These are phyloP conservation scores for Marmota monax DNA, from an alignment of 2,113 vertebrate genomes.

Conservation along the genomic window DNA sequence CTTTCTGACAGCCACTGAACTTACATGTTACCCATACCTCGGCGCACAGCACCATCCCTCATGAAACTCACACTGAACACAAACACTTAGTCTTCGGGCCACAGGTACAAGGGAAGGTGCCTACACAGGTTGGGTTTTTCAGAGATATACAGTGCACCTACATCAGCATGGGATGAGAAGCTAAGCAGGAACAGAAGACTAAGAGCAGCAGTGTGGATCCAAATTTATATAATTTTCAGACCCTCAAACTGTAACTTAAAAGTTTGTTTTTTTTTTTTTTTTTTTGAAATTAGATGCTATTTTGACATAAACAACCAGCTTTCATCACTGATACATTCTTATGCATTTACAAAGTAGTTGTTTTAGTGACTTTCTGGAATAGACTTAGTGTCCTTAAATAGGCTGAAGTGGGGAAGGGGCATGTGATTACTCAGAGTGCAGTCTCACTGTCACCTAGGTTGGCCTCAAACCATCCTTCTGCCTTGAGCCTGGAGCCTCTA, in stretches of 20 bases:
- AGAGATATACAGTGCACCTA: not conserved
- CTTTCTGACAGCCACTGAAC: not conserved
- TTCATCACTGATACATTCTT: not conserved
- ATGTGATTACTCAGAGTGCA: no score
- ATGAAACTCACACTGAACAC: not conserved
- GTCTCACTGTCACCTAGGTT: no score
- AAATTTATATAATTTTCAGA: constrained; percentile 24
- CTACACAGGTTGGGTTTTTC: not conserved
- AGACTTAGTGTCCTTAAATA: not conserved
- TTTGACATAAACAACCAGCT: constrained; percentile 44
- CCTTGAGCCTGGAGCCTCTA: no score
- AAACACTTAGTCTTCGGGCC: not conserved
- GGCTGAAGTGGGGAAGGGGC: not conserved
- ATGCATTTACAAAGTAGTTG: not conserved
- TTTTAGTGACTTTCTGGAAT: constrained; percentile 1
- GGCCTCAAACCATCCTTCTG: no score
- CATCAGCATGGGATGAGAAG: not conserved
- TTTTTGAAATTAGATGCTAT: constrained; percentile 14
- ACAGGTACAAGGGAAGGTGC: not conserved
- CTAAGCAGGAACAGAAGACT: not conserved
- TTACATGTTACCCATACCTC: not conserved
- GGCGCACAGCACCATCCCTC: not conserved
- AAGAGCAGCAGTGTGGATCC: not conserved
- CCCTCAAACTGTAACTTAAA: no score
- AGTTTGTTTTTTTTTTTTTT: not conserved